phyloP scores from a whole-genome alignment of 2,113 vertebrate species.

The Cercopithecus mona region DNA sequence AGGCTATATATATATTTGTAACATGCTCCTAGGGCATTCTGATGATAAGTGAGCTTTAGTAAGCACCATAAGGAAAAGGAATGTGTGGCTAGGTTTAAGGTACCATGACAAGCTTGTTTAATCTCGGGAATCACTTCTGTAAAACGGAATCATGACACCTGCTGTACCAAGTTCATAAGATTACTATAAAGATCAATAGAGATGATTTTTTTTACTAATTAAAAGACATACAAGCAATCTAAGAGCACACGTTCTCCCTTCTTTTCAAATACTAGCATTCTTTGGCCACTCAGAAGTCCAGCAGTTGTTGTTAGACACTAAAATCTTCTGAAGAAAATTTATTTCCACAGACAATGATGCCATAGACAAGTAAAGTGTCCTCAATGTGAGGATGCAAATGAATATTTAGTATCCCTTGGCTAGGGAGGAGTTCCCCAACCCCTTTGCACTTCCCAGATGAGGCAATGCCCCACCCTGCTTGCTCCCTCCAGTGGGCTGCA shows the following conservation, averaged over 20 bases:
- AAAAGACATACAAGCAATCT: background rate
- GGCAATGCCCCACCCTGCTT: too few species aligned
- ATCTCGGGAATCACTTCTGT: background rate
- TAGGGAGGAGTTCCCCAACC: too few species aligned
- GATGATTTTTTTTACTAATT: constrained; percentile 29
- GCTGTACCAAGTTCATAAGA: background rate
- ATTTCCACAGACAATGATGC: constrained; percentile 60
- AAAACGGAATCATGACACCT: background rate
- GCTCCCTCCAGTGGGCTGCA: too few species aligned
- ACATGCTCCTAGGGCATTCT: background rate
- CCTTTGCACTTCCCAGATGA: too few species aligned
- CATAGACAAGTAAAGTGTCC: constrained; percentile 67
- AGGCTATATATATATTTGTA: background rate
- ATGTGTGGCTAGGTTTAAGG: background rate
- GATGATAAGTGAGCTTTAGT: background rate
- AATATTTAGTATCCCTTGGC: constrained; percentile 71
- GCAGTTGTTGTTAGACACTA: constrained; percentile 47
- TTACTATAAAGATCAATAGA: background rate
- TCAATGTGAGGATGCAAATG: constrained; percentile 68
- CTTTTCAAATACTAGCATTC: constrained; percentile 56
- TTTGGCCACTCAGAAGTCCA: constrained; percentile 53
- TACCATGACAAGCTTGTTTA: background rate
- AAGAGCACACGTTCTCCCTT: background rate
- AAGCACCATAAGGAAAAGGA: background rate
- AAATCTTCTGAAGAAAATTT: constrained; percentile 70